Percentiles rank a stretch among this genome's conserved stretches.
Conservation (phyloP, 1,140 invertebrate genomes). For the Eueides isabella region DNA sequence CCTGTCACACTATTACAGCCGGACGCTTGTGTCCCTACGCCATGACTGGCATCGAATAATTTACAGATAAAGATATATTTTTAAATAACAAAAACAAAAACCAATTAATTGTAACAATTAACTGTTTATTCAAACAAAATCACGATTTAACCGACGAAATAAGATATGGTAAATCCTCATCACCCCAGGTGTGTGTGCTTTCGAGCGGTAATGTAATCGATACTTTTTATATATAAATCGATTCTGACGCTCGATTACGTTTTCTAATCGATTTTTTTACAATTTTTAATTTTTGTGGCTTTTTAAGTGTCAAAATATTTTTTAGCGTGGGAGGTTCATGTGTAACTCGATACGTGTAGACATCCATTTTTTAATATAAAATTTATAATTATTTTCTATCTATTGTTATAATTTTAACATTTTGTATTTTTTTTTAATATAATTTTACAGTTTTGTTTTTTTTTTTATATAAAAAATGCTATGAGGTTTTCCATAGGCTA, state of each 20-base stretch:
- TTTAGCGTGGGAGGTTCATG: not conserved
- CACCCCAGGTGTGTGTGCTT: conserved; percentile 15
- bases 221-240: conserved; percentile 23
- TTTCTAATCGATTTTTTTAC: conserved; percentile 21
- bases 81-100: not conserved
- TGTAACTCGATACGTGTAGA: not conserved
- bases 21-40: too few species aligned
- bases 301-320: conserved; percentile 26
- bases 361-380: not conserved
- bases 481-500: too few species aligned
- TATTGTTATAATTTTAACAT: not conserved
- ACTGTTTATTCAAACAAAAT: conserved; percentile 4
- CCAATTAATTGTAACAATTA: not conserved
- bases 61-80: not conserved
- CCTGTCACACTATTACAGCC: too few species aligned
- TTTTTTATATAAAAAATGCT: not conserved
- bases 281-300: conserved; percentile 24
- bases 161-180: conserved; percentile 18
- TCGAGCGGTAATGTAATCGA: conserved; percentile 22
- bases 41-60: too few species aligned
- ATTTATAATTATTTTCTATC: not conserved
- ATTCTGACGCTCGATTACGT: conserved; percentile 26
- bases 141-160: conserved; percentile 12
- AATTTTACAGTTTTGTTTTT: not conserved
- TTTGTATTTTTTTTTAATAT: not conserved